A percentile compares a stretch with the other conserved stretches of the same genome.
Conservation (phyloP, 2,797 vertebrate genomes). For the Agapornis canus region DNA sequence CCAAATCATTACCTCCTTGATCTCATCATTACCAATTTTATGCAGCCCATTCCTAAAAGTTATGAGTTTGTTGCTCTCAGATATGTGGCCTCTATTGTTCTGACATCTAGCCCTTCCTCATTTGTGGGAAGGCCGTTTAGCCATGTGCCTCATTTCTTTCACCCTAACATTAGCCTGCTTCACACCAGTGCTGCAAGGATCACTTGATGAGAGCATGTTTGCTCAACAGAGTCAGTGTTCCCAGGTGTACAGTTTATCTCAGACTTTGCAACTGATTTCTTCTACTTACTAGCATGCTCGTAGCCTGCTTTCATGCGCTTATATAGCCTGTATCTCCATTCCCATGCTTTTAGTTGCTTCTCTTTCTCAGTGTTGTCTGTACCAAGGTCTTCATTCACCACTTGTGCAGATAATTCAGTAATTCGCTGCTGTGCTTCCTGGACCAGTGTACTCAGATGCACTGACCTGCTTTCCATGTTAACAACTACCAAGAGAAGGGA, state of each 20-base stretch:
- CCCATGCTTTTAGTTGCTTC: slow-evolving; percentile 89
- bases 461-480: slow-evolving; percentile 84
- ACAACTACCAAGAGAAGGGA: slow-evolving; percentile 78
- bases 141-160: background rate
- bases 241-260: background rate
- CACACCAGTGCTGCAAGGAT: background rate
- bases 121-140: background rate
- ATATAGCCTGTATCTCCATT: slow-evolving; percentile 92
- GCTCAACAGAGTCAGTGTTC: background rate
- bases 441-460: slow-evolving; percentile 84
- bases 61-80: background rate
- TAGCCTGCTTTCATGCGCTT: slow-evolving; percentile 90
- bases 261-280: background rate
- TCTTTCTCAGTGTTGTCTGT: slow-evolving; percentile 87
- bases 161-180: background rate
- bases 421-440: slow-evolving; percentile 89
- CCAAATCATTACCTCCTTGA: background rate
- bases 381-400: slow-evolving; percentile 81
- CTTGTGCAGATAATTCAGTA: slow-evolving; percentile 83
- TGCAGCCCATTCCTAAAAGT: background rate
- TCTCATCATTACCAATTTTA: background rate
- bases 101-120: background rate
- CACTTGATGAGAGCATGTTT: background rate
- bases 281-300: slow-evolving; percentile 89
- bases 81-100: background rate